Evolutionary conservation across 2,888 invertebrate genomes (phyloP).

Genomic region (Lasiommata megera): DNA sequence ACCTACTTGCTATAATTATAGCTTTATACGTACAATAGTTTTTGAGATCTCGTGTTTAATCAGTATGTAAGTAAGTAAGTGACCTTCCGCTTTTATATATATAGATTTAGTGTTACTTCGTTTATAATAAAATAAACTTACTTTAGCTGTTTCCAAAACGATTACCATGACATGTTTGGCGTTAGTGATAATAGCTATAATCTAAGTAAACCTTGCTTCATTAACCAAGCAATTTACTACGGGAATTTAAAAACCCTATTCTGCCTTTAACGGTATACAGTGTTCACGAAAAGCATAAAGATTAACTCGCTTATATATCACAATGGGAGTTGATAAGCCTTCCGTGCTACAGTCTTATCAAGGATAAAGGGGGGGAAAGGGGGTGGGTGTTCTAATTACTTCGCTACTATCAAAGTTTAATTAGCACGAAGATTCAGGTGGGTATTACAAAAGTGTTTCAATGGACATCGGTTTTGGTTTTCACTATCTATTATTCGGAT

Average conservation of each 20-base stretch:
- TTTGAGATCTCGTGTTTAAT: too few species aligned
- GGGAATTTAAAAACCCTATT: neutral
- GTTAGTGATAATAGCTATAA: too few species aligned
- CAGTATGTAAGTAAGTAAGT: too few species aligned
- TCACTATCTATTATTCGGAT: too few species aligned
- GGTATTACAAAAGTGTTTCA: neutral
- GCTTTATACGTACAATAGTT: too few species aligned
- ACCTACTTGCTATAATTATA: too few species aligned
- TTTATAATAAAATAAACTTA: too few species aligned
- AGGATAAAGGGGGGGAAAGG: neutral
- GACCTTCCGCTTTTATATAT: too few species aligned
- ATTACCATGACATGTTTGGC: too few species aligned
- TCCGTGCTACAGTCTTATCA: slow-evolving; percentile 31
- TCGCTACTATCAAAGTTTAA: slow-evolving; percentile 29
- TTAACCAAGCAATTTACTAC: neutral
- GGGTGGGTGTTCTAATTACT: slow-evolving; percentile 22
- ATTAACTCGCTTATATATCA: slow-evolving; percentile 25
- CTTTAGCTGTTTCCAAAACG: too few species aligned
- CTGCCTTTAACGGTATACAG: slow-evolving; percentile 9
- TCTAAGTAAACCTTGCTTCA: neutral
- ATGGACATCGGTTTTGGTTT: neutral
- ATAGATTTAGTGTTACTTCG: too few species aligned
- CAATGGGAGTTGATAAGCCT: slow-evolving; percentile 26
- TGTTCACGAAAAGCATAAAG: slow-evolving; percentile 26
- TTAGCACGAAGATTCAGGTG: slow-evolving; percentile 15